Evolutionary conservation across 2,888 invertebrate genomes (phyloP).

Genomic region (Pemphredon lugubris): DNA sequence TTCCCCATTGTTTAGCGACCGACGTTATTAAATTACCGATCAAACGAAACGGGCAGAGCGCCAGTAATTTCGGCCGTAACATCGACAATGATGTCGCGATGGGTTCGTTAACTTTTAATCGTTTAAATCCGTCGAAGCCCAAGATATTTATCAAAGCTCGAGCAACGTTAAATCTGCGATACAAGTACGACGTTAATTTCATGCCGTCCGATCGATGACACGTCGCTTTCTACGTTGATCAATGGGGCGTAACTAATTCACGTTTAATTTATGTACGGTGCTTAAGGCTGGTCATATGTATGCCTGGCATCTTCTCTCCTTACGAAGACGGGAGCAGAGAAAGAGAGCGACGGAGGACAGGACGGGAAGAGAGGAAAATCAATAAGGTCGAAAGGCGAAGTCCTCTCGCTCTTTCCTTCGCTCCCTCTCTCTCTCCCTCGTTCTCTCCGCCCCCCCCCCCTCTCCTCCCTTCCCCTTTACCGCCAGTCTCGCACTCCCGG

Average conservation of each 20-base stretch:
- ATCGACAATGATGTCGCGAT: neutral
- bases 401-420: constrained; percentile 7
- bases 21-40: too few relatives aligned
- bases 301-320: neutral
- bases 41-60: too few relatives aligned
- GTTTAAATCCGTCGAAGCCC: neutral
- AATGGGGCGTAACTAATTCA: constrained; percentile 28
- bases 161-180: neutral
- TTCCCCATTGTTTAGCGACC: neutral
- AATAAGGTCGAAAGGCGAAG: constrained; percentile 54
- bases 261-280: constrained; percentile 29
- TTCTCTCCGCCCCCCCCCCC: constrained; percentile 11
- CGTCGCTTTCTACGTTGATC: constrained; percentile 28
- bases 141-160: neutral
- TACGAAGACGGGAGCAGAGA: neutral
- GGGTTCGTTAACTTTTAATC: neutral
- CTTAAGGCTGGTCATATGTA: constrained; percentile 16
- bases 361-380: constrained; percentile 43
- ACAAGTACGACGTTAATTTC: constrained; percentile 5
- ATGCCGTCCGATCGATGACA: constrained; percentile 16
- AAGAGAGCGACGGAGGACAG: constrained; percentile 20
- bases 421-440: neutral
- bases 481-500: constrained; percentile 5
- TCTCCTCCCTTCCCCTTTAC: neutral
- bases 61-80: neutral